phyloP scores from a whole-genome alignment of 2,888 invertebrate species.

The Pyrocoelia pectoralis region DNA sequence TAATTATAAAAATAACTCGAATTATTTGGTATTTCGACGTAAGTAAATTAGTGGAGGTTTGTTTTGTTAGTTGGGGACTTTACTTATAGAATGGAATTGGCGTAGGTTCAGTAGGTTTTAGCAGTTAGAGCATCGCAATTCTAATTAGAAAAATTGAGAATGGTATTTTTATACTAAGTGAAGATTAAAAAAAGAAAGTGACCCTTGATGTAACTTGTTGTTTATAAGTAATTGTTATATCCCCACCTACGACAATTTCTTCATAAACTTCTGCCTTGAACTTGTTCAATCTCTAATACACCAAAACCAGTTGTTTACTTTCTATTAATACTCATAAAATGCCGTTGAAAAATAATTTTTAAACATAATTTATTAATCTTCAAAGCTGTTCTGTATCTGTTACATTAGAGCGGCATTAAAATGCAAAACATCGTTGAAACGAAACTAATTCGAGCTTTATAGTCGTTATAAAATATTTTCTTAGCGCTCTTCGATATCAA shows the following conservation, averaged over 20 bases:
- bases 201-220: too few relatives aligned
- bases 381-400: conserved; percentile 1
- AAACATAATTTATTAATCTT: not conserved
- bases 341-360: not conserved
- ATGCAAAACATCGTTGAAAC: not conserved
- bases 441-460: not conserved
- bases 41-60: too few relatives aligned
- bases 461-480: not conserved
- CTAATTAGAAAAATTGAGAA: too few relatives aligned
- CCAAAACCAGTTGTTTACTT: not conserved
- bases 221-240: too few relatives aligned
- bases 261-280: not conserved
- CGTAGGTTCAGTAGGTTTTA: too few relatives aligned
- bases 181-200: too few relatives aligned
- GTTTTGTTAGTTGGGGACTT: too few relatives aligned
- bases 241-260: not conserved
- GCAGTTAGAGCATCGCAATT: too few relatives aligned
- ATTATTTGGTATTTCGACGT: too few relatives aligned
- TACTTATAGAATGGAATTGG: too few relatives aligned
- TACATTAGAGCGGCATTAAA: not conserved
- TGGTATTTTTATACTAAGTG: too few relatives aligned
- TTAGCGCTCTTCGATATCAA: not conserved
- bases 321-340: not conserved
- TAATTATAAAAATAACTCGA: too few relatives aligned
- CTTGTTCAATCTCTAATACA: not conserved